These are phyloP conservation scores for Nomia melanderi DNA, from an alignment of 1,140 invertebrate species.

Conservation along the genomic window DNA sequence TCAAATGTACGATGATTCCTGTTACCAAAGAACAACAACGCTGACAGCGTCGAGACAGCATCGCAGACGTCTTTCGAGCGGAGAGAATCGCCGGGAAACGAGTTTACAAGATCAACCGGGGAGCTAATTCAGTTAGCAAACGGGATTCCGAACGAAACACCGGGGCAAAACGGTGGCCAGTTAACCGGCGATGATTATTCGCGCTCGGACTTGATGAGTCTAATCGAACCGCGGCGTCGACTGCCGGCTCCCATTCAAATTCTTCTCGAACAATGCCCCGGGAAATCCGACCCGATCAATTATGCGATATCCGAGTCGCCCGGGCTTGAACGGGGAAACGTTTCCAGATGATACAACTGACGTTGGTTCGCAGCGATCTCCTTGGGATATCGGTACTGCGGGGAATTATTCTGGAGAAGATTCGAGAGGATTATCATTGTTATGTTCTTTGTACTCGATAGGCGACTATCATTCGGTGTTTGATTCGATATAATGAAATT, in stretches of 20 bases:
- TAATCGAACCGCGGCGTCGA: neutral
- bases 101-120: neutral
- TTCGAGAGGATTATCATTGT: too few relatives aligned
- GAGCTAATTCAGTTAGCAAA: slow-evolving; percentile 21
- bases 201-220: neutral
- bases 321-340: neutral
- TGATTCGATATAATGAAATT: too few relatives aligned
- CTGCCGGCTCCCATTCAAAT: neutral
- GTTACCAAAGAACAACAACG: too few relatives aligned
- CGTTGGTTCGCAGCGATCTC: neutral
- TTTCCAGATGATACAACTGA: neutral
- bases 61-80: neutral
- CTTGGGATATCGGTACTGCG: neutral
- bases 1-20: too few relatives aligned
- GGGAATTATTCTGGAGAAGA: neutral
- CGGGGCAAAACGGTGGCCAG: neutral
- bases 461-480: too few relatives aligned
- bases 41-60: neutral
- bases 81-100: neutral
- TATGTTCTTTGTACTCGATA: too few relatives aligned
- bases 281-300: neutral
- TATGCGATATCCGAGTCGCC: neutral
- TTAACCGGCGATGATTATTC: slow-evolving; percentile 16
- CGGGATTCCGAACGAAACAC: neutral
- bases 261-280: neutral